A percentile compares a stretch with the other conserved stretches of the same genome.
phyloP scores from a whole-genome alignment of 2,113 vertebrate species.

The Callopanchax toddi region DNA sequence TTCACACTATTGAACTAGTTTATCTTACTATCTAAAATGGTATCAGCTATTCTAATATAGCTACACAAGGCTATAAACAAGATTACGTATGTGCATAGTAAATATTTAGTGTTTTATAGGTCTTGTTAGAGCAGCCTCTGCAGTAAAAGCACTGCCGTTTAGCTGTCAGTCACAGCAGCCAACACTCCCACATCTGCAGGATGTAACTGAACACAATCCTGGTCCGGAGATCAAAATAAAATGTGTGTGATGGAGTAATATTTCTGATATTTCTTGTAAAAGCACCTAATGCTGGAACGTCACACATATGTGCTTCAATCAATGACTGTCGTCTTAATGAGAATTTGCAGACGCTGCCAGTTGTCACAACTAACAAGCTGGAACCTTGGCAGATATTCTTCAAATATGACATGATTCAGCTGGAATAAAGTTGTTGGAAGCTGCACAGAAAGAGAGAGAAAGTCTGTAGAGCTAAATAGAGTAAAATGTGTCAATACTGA shows the following conservation, averaged over 20 bases:
- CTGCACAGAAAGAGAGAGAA: background rate
- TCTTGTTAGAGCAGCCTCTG: conserved; percentile 12
- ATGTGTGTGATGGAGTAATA: background rate
- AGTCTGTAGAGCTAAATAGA: background rate
- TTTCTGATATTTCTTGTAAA: background rate
- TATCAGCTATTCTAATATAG: conserved; percentile 11
- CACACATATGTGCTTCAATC: background rate
- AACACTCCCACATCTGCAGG: conserved; percentile 24
- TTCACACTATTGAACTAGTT: conserved; percentile 18
- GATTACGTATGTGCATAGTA: background rate
- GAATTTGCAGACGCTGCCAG: background rate
- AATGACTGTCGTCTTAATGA: background rate
- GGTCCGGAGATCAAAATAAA: background rate
- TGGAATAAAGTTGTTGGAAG: background rate
- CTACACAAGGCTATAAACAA: background rate
- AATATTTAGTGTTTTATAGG: conserved; percentile 13
- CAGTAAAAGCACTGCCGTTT: background rate
- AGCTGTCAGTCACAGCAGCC: conserved; percentile 30
- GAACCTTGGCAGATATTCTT: background rate
- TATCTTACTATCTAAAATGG: conserved; percentile 13
- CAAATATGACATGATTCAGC: background rate
- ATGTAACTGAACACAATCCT: background rate
- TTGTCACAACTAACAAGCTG: background rate
- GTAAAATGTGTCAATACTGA: too few relatives aligned
- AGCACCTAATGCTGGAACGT: too few relatives aligned